These are phyloP conservation scores for Aselliscus stoliczkanus DNA, from an alignment of 2,797 vertebrate species.

Conservation along the genomic window DNA sequence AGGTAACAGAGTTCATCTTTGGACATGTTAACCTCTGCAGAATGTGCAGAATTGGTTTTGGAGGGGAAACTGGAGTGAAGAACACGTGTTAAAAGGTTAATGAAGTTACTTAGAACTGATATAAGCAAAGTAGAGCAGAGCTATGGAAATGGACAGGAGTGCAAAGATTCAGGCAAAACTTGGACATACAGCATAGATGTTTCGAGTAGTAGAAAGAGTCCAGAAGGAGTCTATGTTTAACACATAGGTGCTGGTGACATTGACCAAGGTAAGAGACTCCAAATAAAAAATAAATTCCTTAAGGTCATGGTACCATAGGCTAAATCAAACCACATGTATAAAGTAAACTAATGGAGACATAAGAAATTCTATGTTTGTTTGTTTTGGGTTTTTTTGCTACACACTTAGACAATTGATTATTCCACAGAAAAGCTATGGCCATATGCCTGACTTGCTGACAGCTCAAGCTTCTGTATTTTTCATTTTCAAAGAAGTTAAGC, in stretches of 20 bases:
- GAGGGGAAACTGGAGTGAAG: background rate
- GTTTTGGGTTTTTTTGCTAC: background rate
- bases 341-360: background rate
- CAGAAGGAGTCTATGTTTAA: background rate
- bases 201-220: background rate
- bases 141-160: no score
- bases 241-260: background rate
- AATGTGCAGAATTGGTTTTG: background rate
- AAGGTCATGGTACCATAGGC: background rate
- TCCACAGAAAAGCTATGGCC: background rate
- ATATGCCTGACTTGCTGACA: background rate
- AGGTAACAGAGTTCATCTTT: background rate
- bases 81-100: background rate
- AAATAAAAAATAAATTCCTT: background rate
- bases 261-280: background rate
- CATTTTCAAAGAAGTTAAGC: slow-evolving; percentile 6
- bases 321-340: background rate
- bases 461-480: background rate
- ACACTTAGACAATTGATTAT: background rate
- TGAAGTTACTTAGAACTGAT: background rate
- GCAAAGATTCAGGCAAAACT: background rate
- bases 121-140: background rate
- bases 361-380: background rate
- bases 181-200: background rate
- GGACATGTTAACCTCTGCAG: background rate